Conservation (phyloP, 2,888 invertebrate species). For the Phania funesta region DNA sequence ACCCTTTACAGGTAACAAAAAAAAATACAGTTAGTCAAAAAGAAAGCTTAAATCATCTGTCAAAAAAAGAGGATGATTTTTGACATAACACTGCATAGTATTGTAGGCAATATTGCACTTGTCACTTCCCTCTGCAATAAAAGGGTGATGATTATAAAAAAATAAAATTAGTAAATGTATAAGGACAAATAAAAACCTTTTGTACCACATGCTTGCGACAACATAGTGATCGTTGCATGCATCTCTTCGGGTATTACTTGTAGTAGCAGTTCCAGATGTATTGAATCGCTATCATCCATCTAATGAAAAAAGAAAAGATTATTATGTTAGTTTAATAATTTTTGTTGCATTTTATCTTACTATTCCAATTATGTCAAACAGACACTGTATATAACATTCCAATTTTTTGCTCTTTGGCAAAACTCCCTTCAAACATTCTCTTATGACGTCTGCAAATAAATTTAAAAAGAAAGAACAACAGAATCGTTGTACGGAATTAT, state of each 20-base stretch:
- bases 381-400: constrained; percentile 77
- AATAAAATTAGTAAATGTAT: constrained; percentile 22
- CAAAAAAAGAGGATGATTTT: constrained; percentile 71
- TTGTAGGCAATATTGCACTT: constrained; percentile 77
- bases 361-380: constrained; percentile 76
- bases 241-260: constrained; percentile 76
- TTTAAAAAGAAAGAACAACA: too few relatives aligned
- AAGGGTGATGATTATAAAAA: neutral
- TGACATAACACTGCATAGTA: constrained; percentile 75
- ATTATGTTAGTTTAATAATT: neutral
- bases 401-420: constrained; percentile 73
- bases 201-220: constrained; percentile 73
- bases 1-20: constrained; percentile 74
- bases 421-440: constrained; percentile 64
- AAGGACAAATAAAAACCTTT: constrained; percentile 69
- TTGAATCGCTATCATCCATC: constrained; percentile 74
- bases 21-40: constrained; percentile 54
- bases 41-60: constrained; percentile 56
- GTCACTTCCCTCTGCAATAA: constrained; percentile 75
- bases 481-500: too few relatives aligned
- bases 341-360: constrained; percentile 69
- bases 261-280: constrained; percentile 75
- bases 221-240: constrained; percentile 69
- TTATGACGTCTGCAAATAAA: constrained; percentile 44
- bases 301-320: constrained; percentile 52